Evolutionary conservation across 2,888 invertebrate species (phyloP).

Genomic region (Aethes cnicana): DNA sequence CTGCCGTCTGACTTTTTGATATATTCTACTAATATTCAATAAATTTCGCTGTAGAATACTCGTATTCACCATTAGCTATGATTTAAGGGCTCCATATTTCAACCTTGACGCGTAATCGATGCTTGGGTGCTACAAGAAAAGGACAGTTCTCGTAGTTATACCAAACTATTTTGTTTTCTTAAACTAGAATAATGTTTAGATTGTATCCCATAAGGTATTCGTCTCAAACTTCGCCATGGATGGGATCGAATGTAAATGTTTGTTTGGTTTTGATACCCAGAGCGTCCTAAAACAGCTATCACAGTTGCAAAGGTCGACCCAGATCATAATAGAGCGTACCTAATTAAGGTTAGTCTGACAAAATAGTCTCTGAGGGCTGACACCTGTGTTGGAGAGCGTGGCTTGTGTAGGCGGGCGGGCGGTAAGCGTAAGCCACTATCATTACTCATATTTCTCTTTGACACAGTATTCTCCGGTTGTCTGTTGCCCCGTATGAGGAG

Average conservation of each 20-base stretch:
- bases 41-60: slow-evolving; percentile 70
- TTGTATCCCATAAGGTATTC: neutral
- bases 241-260: no score
- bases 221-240: no score
- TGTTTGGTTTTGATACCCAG: no score
- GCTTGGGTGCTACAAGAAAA: slow-evolving; percentile 52
- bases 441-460: slow-evolving; percentile 67
- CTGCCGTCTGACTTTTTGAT: slow-evolving; percentile 54
- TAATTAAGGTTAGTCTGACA: no score
- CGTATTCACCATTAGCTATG: slow-evolving; percentile 74
- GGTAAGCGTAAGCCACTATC: slow-evolving; percentile 49
- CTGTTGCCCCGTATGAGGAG: slow-evolving; percentile 53
- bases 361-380: no score
- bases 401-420: slow-evolving; percentile 43
- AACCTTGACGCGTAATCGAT: slow-evolving; percentile 65
- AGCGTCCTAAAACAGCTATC: no score
- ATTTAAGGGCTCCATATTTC: slow-evolving; percentile 70
- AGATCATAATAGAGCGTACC: no score
- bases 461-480: slow-evolving; percentile 51
- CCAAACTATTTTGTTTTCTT: no score
- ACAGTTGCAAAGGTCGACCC: no score
- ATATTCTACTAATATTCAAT: slow-evolving; percentile 63
- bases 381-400: slow-evolving; percentile 29
- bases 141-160: slow-evolving; percentile 45
- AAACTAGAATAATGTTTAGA: no score